These are phyloP conservation scores for Margarornis squamiger DNA, from an alignment of 2,797 vertebrate genomes.

Conservation along the genomic window DNA sequence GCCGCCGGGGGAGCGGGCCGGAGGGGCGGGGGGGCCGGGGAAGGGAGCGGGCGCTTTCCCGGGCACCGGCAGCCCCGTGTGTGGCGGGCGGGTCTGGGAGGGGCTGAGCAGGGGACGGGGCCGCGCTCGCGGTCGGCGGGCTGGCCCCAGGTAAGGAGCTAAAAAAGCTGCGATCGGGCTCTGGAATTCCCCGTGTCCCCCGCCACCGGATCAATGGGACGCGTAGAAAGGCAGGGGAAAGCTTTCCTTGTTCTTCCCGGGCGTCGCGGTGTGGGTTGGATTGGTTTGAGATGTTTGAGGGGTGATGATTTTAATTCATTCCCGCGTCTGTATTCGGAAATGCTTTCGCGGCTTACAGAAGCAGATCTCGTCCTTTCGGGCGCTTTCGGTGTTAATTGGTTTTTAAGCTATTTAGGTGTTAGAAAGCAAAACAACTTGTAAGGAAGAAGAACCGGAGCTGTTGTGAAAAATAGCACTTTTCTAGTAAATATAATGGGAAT, in stretches of 20 bases:
- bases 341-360: accelerated
- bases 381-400: accelerated
- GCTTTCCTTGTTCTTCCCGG: accelerated
- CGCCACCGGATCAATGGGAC: too few species aligned
- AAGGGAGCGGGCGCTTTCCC: neutral
- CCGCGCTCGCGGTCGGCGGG: too few species aligned
- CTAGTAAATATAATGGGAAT: accelerated
- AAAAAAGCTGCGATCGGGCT: neutral
- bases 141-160: neutral
- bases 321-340: neutral
- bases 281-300: neutral
- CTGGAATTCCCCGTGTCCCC: accelerated
- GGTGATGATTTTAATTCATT: neutral
- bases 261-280: accelerated
- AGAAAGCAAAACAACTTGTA: neutral
- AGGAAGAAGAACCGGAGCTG: accelerated
- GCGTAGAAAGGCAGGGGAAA: neutral
- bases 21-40: too few species aligned
- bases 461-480: accelerated
- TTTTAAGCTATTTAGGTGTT: neutral
- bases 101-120: neutral
- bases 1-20: too few species aligned
- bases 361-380: neutral
- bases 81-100: neutral
- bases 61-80: neutral